These are phyloP conservation scores for Hiodon alosoides DNA, from an alignment of 2,113 vertebrate species.

Conservation along the genomic window DNA sequence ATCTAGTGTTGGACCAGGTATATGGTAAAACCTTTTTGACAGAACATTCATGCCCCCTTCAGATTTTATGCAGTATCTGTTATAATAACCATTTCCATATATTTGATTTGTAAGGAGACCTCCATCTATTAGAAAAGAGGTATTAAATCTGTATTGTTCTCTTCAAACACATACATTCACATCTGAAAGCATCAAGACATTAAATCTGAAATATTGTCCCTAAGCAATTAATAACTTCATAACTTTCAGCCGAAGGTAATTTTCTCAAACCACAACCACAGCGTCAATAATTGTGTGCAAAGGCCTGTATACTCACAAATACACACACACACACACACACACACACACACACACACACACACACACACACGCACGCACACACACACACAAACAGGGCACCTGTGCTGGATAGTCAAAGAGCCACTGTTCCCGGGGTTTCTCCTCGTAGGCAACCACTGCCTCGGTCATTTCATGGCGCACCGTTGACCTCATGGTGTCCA, in stretches of 20 bases:
- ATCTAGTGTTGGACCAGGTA: background rate
- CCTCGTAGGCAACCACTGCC: slow-evolving; percentile 75
- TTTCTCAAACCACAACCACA: too few relatives aligned
- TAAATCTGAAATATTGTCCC: background rate
- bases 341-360: too few relatives aligned
- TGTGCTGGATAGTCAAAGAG: slow-evolving; percentile 82
- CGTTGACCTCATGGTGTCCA: slow-evolving; percentile 76
- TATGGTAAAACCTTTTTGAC: slow-evolving; percentile 4
- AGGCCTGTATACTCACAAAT: too few relatives aligned
- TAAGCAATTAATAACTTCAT: background rate
- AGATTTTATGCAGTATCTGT: background rate
- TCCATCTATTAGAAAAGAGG: background rate
- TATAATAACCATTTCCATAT: slow-evolving; percentile 11
- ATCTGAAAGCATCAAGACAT: background rate
- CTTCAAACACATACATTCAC: background rate
- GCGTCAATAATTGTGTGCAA: too few relatives aligned
- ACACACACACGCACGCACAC: too few relatives aligned
- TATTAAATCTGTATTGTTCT: slow-evolving; percentile 4
- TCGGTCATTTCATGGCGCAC: slow-evolving; percentile 76
- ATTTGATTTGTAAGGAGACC: background rate
- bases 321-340: too few relatives aligned
- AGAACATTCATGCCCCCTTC: slow-evolving; percentile 2
- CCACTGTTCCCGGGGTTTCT: slow-evolving; percentile 89
- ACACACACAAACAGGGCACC: slow-evolving; percentile 48
- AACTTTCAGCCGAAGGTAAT: too few relatives aligned